phyloP scores from a whole-genome alignment of 1,140 invertebrate species.

The Leucophenga varia region DNA sequence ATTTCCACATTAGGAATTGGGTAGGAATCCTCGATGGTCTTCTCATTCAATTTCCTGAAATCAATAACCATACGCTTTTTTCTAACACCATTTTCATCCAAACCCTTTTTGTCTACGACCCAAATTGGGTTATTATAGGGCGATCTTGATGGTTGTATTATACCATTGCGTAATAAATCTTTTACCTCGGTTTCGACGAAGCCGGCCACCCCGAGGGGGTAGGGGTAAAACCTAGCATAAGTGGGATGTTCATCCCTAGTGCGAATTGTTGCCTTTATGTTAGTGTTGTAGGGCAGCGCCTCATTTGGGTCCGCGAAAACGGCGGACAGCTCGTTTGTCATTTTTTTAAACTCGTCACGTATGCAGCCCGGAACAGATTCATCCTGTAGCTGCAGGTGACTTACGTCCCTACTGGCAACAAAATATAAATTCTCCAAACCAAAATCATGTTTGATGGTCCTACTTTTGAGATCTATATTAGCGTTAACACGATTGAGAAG shows the following conservation, averaged over 20 bases:
- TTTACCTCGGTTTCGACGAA: conserved; percentile 21
- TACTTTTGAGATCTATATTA: not conserved
- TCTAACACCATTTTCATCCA: too few species aligned
- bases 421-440: not conserved
- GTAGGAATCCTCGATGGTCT: too few species aligned
- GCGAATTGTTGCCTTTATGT: conserved; percentile 8
- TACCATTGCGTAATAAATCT: conserved; percentile 11
- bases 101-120: conserved; percentile 26
- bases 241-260: conserved; percentile 11
- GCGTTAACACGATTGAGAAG: not conserved
- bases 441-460: not conserved
- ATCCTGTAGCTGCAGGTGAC: conserved; percentile 1
- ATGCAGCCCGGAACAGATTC: not conserved
- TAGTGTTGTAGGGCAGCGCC: conserved; percentile 3
- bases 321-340: not conserved
- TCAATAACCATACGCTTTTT: too few species aligned
- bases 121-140: conserved; percentile 19
- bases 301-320: not conserved
- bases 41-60: too few species aligned
- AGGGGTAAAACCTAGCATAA: conserved; percentile 21
- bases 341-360: not conserved
- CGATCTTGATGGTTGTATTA: conserved; percentile 12
- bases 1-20: too few species aligned
- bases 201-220: conserved; percentile 9
- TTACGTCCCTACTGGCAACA: not conserved